These are phyloP conservation scores for Luperina nickerlii DNA, from an alignment of 2,888 invertebrate genomes.

Conservation along the genomic window DNA sequence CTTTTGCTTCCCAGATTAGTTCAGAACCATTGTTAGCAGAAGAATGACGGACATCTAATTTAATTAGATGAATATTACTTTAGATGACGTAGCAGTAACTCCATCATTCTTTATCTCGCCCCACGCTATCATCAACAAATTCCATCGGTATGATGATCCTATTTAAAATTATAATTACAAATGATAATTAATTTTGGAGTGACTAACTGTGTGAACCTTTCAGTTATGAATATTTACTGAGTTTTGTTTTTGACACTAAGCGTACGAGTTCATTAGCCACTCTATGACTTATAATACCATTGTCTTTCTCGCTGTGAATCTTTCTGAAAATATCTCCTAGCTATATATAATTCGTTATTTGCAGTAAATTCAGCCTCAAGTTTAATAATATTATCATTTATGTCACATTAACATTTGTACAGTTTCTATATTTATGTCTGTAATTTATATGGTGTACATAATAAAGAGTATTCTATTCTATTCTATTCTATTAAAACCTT, in stretches of 20 bases:
- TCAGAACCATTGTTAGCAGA: constrained; percentile 46
- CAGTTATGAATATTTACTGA: constrained; percentile 49
- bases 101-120: constrained; percentile 14
- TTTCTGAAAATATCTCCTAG: neutral
- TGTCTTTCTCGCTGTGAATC: constrained; percentile 27
- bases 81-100: constrained; percentile 47
- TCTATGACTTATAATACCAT: constrained; percentile 6
- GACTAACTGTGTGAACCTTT: constrained; percentile 44
- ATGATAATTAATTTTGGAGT: constrained; percentile 49
- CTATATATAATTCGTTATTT: neutral
- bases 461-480: too few species aligned
- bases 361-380: neutral
- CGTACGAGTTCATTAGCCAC: constrained; percentile 32
- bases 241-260: constrained; percentile 36
- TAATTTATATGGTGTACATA: too few species aligned
- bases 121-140: constrained; percentile 51
- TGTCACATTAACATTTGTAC: too few species aligned
- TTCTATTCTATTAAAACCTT: too few species aligned
- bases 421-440: too few species aligned
- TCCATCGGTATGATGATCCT: constrained; percentile 38
- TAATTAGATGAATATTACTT: constrained; percentile 53
- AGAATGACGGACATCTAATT: constrained; percentile 51
- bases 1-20: constrained; percentile 22
- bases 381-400: neutral
- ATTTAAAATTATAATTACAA: constrained; percentile 53